Percentiles rank a stretch among this genome's conserved stretches.
These are phyloP conservation scores for Strigamia maritima DNA, from an alignment of 2,888 invertebrate genomes.

Conservation along the genomic window DNA sequence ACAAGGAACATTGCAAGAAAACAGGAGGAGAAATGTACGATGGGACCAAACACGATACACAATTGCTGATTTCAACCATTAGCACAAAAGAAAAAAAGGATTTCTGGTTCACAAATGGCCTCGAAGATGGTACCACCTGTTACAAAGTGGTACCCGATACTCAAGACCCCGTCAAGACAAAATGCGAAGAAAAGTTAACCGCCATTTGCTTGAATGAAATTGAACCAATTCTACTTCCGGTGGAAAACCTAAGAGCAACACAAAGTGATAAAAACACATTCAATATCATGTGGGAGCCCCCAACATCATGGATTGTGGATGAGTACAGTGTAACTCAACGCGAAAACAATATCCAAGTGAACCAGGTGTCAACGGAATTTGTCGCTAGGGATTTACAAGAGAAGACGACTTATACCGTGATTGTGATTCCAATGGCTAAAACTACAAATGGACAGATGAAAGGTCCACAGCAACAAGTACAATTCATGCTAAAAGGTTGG, in stretches of 20 bases:
- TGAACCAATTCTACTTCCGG: background rate
- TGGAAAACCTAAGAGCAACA: background rate
- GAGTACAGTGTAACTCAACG: background rate
- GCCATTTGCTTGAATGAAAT: background rate
- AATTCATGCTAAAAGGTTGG: background rate
- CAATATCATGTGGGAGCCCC: background rate
- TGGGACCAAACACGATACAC: no score
- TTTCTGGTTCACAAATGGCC: no score
- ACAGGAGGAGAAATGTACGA: no score
- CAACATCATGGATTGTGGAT: background rate
- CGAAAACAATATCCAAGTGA: background rate
- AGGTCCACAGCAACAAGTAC: background rate
- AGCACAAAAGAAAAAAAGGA: no score
- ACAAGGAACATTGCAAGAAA: no score
- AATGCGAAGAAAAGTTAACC: no score
- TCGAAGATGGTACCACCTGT: no score
- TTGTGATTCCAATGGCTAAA: background rate
- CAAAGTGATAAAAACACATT: background rate
- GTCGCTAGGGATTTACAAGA: background rate
- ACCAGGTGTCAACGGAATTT: background rate
- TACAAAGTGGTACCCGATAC: no score
- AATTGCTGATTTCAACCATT: no score
- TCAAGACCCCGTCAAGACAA: no score
- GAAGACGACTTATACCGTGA: background rate
- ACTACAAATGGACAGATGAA: background rate